These are phyloP conservation scores for Ameiurus melas DNA, from an alignment of 2,113 vertebrate species.

Conservation along the genomic window DNA sequence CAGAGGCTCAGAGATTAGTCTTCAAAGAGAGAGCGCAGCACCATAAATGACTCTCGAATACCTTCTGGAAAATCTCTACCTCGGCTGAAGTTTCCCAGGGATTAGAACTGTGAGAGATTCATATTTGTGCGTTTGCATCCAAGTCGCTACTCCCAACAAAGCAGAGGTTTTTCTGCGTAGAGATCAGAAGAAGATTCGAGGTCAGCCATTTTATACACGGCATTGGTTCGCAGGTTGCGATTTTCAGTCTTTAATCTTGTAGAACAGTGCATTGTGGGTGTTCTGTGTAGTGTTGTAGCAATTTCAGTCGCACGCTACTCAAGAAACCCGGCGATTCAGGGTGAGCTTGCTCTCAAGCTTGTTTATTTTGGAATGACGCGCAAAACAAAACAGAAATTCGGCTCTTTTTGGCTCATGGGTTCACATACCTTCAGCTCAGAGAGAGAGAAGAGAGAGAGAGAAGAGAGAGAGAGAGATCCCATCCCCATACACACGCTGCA, in stretches of 20 bases:
- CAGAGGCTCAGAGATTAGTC: constrained; percentile 14
- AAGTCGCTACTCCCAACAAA: not conserved
- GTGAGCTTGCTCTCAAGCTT: not conserved
- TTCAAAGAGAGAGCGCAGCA: constrained; percentile 1
- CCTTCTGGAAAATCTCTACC: not conserved
- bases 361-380: not conserved
- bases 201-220: not conserved
- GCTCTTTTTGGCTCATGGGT: not conserved
- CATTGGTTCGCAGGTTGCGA: no score
- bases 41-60: not conserved
- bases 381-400: not conserved
- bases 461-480: not conserved
- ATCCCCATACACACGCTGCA: not conserved
- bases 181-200: not conserved
- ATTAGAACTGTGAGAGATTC: not conserved
- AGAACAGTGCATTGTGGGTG: not conserved
- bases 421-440: not conserved
- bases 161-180: not conserved
- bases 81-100: not conserved
- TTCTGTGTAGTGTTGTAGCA: not conserved
- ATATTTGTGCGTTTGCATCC: not conserved
- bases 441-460: not conserved
- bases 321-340: not conserved
- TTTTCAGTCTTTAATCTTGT: not conserved
- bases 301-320: not conserved